Evolutionary conservation across 2,797 vertebrate genomes (phyloP).

Genomic region (Enteromius trimaculatus): DNA sequence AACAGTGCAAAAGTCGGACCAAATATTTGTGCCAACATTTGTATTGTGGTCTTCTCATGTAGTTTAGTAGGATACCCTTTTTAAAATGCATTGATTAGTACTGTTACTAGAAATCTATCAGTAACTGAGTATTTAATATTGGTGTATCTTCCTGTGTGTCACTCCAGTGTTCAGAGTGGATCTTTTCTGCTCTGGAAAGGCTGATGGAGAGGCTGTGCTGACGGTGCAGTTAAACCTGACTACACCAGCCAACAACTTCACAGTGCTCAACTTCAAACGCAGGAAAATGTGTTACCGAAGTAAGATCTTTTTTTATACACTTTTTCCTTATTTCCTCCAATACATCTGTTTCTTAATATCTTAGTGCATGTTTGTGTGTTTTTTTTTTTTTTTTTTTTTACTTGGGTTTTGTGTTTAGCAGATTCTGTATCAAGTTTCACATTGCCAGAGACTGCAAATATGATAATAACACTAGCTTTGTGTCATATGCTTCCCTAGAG

Average conservation of each 20-base stretch:
- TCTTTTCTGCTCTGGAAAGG: constrained; percentile 91
- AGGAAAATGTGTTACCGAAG: constrained; percentile 99
- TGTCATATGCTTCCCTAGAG: constrained; percentile 47
- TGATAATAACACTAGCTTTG: constrained; percentile 45
- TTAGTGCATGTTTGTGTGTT: not conserved
- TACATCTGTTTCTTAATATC: not conserved
- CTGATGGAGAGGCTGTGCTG: constrained; percentile 91
- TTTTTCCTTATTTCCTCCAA: not conserved
- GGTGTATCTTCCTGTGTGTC: not conserved
- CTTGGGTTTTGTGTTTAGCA: constrained; percentile 6
- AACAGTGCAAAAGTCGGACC: not conserved
- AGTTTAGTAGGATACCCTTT: not conserved
- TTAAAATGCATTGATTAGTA: not conserved
- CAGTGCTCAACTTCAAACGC: constrained; percentile 98
- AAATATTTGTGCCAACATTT: not conserved
- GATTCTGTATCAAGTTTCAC: not conserved
- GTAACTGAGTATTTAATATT: not conserved
- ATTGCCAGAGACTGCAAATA: constrained; percentile 3
- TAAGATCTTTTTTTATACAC: constrained; percentile 71
- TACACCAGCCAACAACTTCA: constrained; percentile 91
- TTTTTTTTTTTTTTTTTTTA: not conserved
- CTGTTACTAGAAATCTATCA: not conserved
- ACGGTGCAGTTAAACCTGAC: constrained; percentile 97
- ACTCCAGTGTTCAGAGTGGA: constrained; percentile 91
- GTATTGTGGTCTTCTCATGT: not conserved